Percentiles rank a stretch among this genome's conserved stretches.
Evolutionary conservation across 2,888 invertebrate genomes (phyloP).

Genomic region (Lypha dubia): DNA sequence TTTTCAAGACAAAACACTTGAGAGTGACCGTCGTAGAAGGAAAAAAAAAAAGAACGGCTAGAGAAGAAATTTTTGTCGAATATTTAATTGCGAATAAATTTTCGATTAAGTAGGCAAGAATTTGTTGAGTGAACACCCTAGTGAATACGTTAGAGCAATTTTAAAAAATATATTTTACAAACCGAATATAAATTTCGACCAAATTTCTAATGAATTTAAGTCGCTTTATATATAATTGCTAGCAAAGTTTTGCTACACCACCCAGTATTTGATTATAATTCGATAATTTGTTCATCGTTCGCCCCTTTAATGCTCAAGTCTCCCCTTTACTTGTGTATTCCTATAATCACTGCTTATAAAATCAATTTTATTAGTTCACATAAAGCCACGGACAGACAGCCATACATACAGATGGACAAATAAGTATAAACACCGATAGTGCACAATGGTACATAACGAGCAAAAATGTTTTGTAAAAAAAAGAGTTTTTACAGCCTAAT

Average conservation of each 20-base stretch:
- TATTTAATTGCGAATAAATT: too few relatives aligned
- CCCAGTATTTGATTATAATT: conserved; percentile 53
- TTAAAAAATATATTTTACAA: too few relatives aligned
- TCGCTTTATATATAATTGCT: background rate
- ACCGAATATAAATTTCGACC: too few relatives aligned
- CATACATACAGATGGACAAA: conserved; percentile 7
- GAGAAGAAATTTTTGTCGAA: too few relatives aligned
- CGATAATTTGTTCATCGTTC: conserved; percentile 47
- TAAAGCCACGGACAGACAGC: background rate
- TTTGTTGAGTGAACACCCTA: too few relatives aligned
- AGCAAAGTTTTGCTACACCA: conserved; percentile 7
- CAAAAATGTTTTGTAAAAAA: background rate
- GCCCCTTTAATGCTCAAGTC: background rate
- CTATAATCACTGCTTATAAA: conserved; percentile 56
- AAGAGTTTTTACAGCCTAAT: background rate
- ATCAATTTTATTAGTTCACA: conserved; percentile 81
- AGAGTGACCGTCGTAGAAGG: too few relatives aligned
- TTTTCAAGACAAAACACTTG: too few relatives aligned
- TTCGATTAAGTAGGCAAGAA: too few relatives aligned
- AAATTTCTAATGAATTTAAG: background rate
- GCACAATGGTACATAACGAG: background rate
- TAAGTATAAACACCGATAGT: background rate
- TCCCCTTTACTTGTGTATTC: background rate
- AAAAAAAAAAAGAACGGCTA: too few relatives aligned
- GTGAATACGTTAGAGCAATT: too few relatives aligned